Evolutionary conservation across 2,797 vertebrate species (phyloP).

Genomic region (Urophycis tenuis): DNA sequence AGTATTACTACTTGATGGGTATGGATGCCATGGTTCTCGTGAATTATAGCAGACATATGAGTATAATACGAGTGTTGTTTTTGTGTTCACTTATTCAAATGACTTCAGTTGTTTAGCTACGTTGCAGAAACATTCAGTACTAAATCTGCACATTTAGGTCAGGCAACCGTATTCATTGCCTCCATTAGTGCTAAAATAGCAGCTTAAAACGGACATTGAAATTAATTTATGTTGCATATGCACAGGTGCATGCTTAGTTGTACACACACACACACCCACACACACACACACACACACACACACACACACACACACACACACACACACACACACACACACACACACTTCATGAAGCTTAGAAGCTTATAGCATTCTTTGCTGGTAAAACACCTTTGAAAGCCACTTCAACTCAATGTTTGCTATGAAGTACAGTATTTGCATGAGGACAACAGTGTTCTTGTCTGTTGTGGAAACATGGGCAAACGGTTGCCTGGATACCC

Average conservation of each 20-base stretch:
- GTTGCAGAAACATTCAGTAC: conserved; percentile 1
- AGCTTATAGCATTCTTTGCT: background rate
- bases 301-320: background rate
- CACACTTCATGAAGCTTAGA: background rate
- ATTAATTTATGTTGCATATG: background rate
- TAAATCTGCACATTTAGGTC: background rate
- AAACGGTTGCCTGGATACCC: background rate
- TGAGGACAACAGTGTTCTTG: background rate
- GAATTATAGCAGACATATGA: background rate
- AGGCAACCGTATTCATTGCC: background rate
- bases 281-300: background rate
- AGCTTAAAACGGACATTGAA: background rate
- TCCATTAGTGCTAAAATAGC: background rate
- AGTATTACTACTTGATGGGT: background rate
- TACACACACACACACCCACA: background rate
- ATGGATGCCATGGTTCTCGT: background rate
- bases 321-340: conserved; percentile 10
- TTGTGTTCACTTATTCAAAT: background rate
- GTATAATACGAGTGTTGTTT: background rate
- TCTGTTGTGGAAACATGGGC: background rate
- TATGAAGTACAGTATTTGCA: background rate
- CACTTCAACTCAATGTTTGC: background rate
- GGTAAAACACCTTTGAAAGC: background rate
- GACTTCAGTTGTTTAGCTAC: background rate
- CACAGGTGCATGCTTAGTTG: background rate